Evolutionary conservation across 2,888 invertebrate genomes (phyloP).

Genomic region (Pelosia muscerda): DNA sequence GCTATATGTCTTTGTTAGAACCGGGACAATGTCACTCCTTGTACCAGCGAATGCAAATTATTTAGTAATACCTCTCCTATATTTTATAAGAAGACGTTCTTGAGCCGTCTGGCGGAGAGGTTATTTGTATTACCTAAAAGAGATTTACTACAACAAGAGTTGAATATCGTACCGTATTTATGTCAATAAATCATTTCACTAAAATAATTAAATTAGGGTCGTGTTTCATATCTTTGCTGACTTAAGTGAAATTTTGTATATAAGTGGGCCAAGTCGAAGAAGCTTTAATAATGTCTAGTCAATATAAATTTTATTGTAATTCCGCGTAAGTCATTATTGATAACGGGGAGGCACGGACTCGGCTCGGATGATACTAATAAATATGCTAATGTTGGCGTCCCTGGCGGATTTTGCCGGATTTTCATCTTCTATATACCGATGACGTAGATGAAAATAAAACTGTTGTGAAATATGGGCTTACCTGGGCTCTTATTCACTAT

Average conservation of each 20-base stretch:
- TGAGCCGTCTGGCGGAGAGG: background rate
- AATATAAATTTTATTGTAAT: conserved; percentile 66
- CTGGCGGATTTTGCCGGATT: conserved; percentile 81
- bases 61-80: conserved; percentile 44
- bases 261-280: conserved; percentile 25
- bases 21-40: conserved; percentile 38
- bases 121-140: conserved; percentile 28
- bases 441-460: conserved; percentile 77
- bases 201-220: conserved; percentile 34
- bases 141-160: conserved; percentile 18
- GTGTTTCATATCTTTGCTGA: conserved; percentile 31
- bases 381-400: conserved; percentile 81
- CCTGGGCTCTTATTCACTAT: conserved; percentile 48
- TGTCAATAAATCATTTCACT: conserved; percentile 34
- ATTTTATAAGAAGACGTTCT: conserved; percentile 33
- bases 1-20: conserved; percentile 45
- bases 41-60: conserved; percentile 53
- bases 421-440: conserved; percentile 76
- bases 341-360: conserved; percentile 66
- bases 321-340: conserved; percentile 74
- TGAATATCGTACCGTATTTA: conserved; percentile 20
- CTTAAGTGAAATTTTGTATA: conserved; percentile 36
- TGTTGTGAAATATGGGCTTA: conserved; percentile 67
- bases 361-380: conserved; percentile 77
- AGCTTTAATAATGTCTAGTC: conserved; percentile 48